Conservation (phyloP, 2,797 vertebrate genomes). For the Coregonus sp. region DNA sequence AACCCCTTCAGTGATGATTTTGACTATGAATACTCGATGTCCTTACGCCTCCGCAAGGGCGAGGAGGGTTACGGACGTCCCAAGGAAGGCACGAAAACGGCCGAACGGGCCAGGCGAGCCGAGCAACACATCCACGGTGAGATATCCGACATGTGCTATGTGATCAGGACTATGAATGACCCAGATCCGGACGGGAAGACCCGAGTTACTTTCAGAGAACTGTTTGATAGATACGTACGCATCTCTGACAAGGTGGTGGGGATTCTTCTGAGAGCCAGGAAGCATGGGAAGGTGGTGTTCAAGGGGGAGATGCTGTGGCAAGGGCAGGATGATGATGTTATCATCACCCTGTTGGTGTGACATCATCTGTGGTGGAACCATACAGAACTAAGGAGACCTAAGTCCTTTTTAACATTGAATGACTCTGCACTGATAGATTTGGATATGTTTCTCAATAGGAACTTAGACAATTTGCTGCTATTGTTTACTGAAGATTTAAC, state of each 20-base stretch:
- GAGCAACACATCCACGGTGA: constrained; percentile 91
- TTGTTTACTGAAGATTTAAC: neutral
- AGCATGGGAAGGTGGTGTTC: constrained; percentile 88
- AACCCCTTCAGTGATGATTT: constrained; percentile 97
- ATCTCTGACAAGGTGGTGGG: constrained; percentile 97
- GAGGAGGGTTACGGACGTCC: constrained; percentile 89
- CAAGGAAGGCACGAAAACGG: constrained; percentile 91
- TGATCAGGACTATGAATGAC: constrained; percentile 87
- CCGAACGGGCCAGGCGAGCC: constrained; percentile 87
- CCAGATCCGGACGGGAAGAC: constrained; percentile 76
- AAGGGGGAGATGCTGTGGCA: constrained; percentile 98
- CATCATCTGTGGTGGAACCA: constrained; percentile 15
- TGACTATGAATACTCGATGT: constrained; percentile 90
- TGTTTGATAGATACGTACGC: constrained; percentile 92
- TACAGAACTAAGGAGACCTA: neutral
- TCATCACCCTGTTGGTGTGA: constrained; percentile 86
- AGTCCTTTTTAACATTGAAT: neutral
- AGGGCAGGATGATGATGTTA: constrained; percentile 84
- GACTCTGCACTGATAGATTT: neutral
- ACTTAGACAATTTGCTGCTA: neutral
- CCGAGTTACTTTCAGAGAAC: constrained; percentile 86
- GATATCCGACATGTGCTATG: constrained; percentile 90
- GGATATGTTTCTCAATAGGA: neutral
- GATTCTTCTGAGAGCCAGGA: constrained; percentile 93
- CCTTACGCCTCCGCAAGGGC: constrained; percentile 85